Evolutionary conservation across 2,888 invertebrate genomes (phyloP).

Genomic region (Dendrolimus houi): DNA sequence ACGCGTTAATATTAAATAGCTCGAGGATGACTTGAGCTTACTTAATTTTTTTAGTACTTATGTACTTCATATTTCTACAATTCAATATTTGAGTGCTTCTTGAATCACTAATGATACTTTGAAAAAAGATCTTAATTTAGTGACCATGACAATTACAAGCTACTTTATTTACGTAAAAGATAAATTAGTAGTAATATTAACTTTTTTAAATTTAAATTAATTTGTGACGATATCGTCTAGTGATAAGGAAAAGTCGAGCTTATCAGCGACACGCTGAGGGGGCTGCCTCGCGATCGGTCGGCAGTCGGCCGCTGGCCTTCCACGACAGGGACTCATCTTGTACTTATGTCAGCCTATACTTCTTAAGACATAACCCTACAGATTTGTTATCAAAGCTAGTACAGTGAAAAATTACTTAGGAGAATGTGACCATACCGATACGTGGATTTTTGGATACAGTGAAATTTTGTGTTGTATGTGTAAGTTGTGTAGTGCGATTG

Average conservation of each 20-base stretch:
- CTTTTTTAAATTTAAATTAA: neutral
- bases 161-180: no score
- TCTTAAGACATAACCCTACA: neutral
- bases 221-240: slow-evolving; percentile 11
- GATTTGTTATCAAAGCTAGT: neutral
- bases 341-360: slow-evolving; percentile 8
- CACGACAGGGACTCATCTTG: slow-evolving; percentile 13
- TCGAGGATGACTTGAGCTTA: no score
- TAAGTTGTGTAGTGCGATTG: slow-evolving; percentile 15
- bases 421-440: neutral
- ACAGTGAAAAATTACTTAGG: neutral
- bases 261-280: slow-evolving; percentile 21
- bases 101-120: no score
- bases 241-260: slow-evolving; percentile 21
- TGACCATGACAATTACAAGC: no score
- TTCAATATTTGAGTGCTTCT: no score
- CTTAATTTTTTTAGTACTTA: no score
- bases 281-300: slow-evolving; percentile 10
- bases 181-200: neutral
- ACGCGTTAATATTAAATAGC: no score
- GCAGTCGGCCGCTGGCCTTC: slow-evolving; percentile 32
- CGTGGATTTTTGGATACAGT: neutral
- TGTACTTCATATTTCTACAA: no score
- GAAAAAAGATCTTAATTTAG: no score
- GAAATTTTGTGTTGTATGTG: neutral